Percentiles rank a stretch among this genome's conserved stretches.
Conservation (phyloP, 2,888 invertebrate species). For the Zygaena filipendulae region DNA sequence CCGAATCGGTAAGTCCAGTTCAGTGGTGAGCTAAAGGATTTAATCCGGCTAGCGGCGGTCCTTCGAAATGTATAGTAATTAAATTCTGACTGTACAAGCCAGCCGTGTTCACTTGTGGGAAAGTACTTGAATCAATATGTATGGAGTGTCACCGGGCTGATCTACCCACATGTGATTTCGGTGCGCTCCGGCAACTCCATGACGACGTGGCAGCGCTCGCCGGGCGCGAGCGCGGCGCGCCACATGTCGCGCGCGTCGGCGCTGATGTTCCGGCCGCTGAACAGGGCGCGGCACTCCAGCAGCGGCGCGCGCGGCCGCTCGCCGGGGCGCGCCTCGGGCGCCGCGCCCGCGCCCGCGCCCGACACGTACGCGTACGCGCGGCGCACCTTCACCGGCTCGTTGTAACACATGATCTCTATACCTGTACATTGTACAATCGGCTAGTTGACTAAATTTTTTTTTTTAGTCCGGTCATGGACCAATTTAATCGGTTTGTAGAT, state of each 20-base stretch:
- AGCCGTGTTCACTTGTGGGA: no score
- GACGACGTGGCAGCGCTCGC: slow-evolving; percentile 41
- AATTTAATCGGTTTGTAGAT: no score
- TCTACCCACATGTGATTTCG: slow-evolving; percentile 55
- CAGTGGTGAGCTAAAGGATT: no score
- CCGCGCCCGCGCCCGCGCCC: slow-evolving; percentile 28
- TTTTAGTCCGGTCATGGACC: background rate
- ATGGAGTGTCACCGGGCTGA: no score
- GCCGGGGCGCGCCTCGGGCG: slow-evolving; percentile 22
- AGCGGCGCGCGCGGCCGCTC: slow-evolving; percentile 21
- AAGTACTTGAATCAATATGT: no score
- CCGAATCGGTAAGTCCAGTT: no score
- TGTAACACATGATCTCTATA: slow-evolving; percentile 51
- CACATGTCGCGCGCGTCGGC: slow-evolving; percentile 75
- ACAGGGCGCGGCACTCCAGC: slow-evolving; percentile 61
- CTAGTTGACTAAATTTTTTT: no score
- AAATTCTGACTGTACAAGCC: no score
- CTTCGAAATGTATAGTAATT: background rate
- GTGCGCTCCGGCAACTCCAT: slow-evolving; percentile 40
- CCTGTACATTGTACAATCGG: no score
- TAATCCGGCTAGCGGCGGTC: no score
- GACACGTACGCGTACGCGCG: slow-evolving; percentile 44
- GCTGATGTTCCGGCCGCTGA: slow-evolving; percentile 77
- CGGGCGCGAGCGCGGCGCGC: slow-evolving; percentile 52
- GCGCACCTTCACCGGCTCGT: slow-evolving; percentile 30